A percentile compares a stretch with the other conserved stretches of the same genome.
Evolutionary conservation across 2,113 vertebrate species (phyloP).

Genomic region (Psammodynastes pulverulentus): DNA sequence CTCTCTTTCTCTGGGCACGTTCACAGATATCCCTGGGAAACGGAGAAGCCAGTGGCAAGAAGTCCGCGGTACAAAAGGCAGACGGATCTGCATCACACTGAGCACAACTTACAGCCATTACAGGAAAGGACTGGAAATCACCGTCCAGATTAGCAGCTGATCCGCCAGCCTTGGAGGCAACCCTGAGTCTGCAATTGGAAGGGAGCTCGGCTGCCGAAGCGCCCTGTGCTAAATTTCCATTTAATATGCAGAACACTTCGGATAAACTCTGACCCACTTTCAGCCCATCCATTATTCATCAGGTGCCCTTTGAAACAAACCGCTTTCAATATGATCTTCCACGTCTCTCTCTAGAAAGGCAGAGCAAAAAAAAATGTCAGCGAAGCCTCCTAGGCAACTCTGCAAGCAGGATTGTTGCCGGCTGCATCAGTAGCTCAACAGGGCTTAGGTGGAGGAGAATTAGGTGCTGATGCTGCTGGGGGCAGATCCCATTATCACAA

Average conservation of each 20-base stretch:
- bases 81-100: background rate
- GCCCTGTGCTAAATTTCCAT: background rate
- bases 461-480: too few relatives aligned
- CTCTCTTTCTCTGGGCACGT: background rate
- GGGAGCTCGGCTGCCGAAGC: background rate
- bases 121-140: background rate
- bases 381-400: background rate
- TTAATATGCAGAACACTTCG: constrained; percentile 13
- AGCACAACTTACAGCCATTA: background rate
- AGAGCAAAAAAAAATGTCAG: background rate
- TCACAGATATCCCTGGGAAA: background rate
- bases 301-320: background rate
- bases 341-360: background rate
- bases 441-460: background rate
- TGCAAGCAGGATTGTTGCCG: background rate
- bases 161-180: background rate
- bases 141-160: background rate
- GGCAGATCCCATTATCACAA: background rate
- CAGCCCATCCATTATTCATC: constrained; percentile 22
- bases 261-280: constrained; percentile 34
- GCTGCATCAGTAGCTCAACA: too few relatives aligned
- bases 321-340: background rate
- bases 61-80: background rate
- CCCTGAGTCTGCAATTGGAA: background rate
- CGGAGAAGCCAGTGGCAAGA: background rate